These are phyloP conservation scores for Bradypus variegatus DNA, from an alignment of 2,797 vertebrate genomes.

Conservation along the genomic window DNA sequence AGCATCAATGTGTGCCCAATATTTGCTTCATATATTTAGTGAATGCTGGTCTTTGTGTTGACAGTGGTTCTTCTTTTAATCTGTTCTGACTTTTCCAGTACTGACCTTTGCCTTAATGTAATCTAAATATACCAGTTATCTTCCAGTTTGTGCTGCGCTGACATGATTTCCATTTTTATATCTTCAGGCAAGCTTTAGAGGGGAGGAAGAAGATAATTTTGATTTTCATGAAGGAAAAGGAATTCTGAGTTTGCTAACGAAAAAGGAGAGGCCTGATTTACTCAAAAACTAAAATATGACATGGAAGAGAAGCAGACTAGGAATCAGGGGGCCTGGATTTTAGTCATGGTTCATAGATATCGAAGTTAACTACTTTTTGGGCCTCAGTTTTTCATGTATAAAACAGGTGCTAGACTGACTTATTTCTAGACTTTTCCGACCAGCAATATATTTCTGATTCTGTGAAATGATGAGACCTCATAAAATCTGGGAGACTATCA, in stretches of 20 bases:
- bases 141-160: not conserved
- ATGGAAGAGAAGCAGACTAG: not conserved
- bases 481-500: not conserved
- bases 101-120: slow-evolving; percentile 52
- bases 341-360: not conserved
- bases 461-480: not conserved
- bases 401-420: not conserved
- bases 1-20: not conserved
- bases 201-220: not conserved
- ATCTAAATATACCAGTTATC: slow-evolving; percentile 20
- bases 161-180: slow-evolving; percentile 53
- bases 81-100: slow-evolving; percentile 24
- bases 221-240: slow-evolving; percentile 8
- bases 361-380: not conserved
- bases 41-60: not conserved
- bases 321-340: not conserved
- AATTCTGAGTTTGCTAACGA: slow-evolving; percentile 19
- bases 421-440: not conserved
- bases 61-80: slow-evolving; percentile 1
- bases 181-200: slow-evolving; percentile 21
- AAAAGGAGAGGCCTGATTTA: not conserved
- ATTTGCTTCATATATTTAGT: not conserved
- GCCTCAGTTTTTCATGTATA: not conserved
- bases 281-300: not conserved
- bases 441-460: slow-evolving; percentile 11